Evolutionary conservation across 1,140 invertebrate genomes (phyloP), one percentile per base, ranked within the genome.

Genomic region (Lanistes nyassanus): DNA sequence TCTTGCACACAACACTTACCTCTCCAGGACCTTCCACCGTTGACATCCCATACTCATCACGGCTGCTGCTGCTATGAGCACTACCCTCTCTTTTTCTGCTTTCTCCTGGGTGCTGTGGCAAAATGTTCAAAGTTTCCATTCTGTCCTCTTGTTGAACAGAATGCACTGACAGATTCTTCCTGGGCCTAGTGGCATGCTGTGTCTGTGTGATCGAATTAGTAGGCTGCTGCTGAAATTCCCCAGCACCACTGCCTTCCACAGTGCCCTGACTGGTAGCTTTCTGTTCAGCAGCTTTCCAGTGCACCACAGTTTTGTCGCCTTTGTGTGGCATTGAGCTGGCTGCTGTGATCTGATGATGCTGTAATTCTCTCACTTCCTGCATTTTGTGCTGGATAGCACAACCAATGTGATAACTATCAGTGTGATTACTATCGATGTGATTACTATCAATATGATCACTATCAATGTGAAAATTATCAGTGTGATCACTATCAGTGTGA

Each of bases 61-160:
- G 70, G n/a, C 55, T 37, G 36, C 53, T 3, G 31, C 31, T 42
- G 56, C 65, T 72, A 37, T n/a, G 56, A n/a, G 70, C 70, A 37
- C 70, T 72, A 13, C 70, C 70, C 16, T 37, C 36, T 11, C 70
- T 55, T 36, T 72, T 72, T 56, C 70, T 58, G 2, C 56, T 56
- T 47, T 47, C 42, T 47, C 42, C 42, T 47, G 5, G 42, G 0
- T 47, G 42, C 19, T 9, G 42, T 16, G 42, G 42, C 42, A 47
- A 47, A 47, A 47, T 47, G 42, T 16, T 47, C 9, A 47, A 47
- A 16, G 42, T 47, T 16, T 47, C 42, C 19, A 47, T 16, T 1
- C 9, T 9, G 9, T 47, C 42, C 42, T 47, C 42, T 47, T 47
- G 42, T 0, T 6, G 9, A 16, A 47, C 9, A 0, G 42, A 13